A percentile compares a stretch with the other conserved stretches of the same genome.
phyloP scores from a whole-genome alignment of 1,140 invertebrate species.

The Antheraea mylitta region DNA sequence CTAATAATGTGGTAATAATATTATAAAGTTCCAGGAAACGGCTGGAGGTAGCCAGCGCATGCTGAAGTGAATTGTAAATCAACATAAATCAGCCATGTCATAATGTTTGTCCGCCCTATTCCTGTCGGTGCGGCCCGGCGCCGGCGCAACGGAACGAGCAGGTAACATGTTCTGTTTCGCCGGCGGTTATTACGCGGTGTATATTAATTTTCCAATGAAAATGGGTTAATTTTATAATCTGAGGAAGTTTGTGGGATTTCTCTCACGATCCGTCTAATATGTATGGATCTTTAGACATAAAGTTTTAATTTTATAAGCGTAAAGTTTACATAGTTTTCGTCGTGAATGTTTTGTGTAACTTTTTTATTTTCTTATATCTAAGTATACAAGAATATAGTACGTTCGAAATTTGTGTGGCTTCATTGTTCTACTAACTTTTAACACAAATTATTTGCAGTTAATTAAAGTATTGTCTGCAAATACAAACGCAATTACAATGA shows the following conservation, averaged over 20 bases:
- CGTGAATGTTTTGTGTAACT: too few relatives aligned
- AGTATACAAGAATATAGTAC: too few relatives aligned
- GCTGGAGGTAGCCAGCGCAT: conserved; percentile 7
- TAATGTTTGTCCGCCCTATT: conserved; percentile 47
- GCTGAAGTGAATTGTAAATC: conserved; percentile 41
- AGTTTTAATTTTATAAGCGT: not conserved
- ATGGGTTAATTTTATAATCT: conserved; percentile 5
- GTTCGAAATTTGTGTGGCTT: too few relatives aligned
- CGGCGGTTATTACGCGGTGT: not conserved
- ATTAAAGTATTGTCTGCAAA: too few relatives aligned
- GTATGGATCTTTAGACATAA: not conserved
- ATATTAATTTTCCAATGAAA: conserved; percentile 5
- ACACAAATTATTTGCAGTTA: too few relatives aligned
- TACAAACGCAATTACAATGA: too few relatives aligned
- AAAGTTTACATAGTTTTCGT: not conserved
- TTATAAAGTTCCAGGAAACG: conserved; percentile 25
- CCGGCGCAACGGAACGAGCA: not conserved
- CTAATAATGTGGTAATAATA: conserved; percentile 5
- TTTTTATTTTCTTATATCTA: too few relatives aligned
- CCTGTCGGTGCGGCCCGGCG: conserved; percentile 9
- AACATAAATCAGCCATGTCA: conserved; percentile 46
- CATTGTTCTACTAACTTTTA: too few relatives aligned
- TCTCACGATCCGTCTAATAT: conserved; percentile 1
- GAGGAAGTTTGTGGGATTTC: not conserved
- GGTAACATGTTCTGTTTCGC: not conserved